Evolutionary conservation across 2,797 vertebrate species (phyloP).

Genomic region (Hypotaenidia okinawae): DNA sequence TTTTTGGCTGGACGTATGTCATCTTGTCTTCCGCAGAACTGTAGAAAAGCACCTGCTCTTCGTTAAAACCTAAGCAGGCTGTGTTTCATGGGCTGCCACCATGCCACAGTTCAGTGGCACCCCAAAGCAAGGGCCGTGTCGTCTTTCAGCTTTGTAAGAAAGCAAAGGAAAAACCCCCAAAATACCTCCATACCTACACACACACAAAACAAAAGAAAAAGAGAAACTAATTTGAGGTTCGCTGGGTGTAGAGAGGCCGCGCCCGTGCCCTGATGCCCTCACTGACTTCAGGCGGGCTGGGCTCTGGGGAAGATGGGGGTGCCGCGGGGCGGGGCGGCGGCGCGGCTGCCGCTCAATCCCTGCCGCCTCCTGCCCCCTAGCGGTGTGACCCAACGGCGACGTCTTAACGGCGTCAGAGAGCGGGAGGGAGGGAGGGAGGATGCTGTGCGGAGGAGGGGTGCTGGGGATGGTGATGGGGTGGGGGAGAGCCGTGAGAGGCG

Average conservation of each 20-base stretch:
- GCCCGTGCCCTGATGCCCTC: too few species aligned
- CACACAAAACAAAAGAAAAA: too few species aligned
- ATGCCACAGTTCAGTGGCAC: background rate
- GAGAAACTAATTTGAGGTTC: background rate
- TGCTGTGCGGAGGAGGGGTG: background rate
- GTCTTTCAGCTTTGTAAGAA: background rate
- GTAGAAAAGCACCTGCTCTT: background rate
- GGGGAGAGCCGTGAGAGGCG: accelerated
- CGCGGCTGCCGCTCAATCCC: background rate
- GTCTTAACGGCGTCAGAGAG: accelerated
- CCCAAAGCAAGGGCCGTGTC: background rate
- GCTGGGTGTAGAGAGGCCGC: background rate
- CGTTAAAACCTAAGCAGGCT: background rate
- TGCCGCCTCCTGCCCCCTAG: background rate
- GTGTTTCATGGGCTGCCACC: accelerated
- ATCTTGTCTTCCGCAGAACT: background rate
- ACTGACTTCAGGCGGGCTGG: accelerated
- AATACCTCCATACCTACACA: too few species aligned
- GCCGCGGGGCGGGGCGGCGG: accelerated
- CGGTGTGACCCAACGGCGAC: background rate
- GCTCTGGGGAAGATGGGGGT: accelerated
- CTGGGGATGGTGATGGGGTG: too few species aligned
- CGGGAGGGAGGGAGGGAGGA: accelerated
- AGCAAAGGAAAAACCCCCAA: background rate
- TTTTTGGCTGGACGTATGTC: background rate